Conservation (phyloP, 2,888 invertebrate genomes). For the Andrena haemorrhoa region DNA sequence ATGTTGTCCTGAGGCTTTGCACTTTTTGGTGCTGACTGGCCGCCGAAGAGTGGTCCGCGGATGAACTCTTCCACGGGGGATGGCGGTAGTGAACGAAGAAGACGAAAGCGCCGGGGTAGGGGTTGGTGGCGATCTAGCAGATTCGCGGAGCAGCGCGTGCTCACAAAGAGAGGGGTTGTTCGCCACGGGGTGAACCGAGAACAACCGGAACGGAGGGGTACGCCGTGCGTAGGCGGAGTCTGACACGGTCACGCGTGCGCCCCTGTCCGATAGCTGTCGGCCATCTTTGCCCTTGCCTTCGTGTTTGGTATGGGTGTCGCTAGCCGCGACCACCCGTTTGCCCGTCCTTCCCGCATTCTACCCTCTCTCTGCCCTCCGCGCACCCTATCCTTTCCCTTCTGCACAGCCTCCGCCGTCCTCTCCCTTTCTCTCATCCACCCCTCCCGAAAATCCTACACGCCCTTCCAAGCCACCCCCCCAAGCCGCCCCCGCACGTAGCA, state of each 20-base stretch:
- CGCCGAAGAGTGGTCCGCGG: constrained; percentile 78
- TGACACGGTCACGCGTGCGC: constrained; percentile 77
- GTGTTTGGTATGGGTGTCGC: constrained; percentile 76
- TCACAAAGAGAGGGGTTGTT: constrained; percentile 66
- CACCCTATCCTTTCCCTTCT: constrained; percentile 9
- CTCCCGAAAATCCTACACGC: constrained; percentile 40
- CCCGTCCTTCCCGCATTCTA: constrained; percentile 69
- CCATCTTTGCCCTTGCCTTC: constrained; percentile 79
- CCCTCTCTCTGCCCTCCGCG: constrained; percentile 44
- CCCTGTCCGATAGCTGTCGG: constrained; percentile 70
- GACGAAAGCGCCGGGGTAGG: constrained; percentile 49
- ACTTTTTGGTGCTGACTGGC: constrained; percentile 80
- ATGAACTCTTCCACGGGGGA: constrained; percentile 72
- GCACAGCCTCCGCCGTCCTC: background rate
- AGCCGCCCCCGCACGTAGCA: constrained; percentile 36
- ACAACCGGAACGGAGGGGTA: constrained; percentile 60
- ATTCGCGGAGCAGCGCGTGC: constrained; percentile 65
- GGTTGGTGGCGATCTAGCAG: constrained; percentile 58
- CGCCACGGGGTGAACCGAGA: constrained; percentile 59
- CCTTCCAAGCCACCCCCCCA: constrained; percentile 43
- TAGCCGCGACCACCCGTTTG: constrained; percentile 80
- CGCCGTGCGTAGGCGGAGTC: constrained; percentile 59
- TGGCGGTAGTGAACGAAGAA: constrained; percentile 49
- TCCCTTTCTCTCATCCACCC: constrained; percentile 16
- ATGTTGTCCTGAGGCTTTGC: constrained; percentile 69